Evolutionary conservation across 2,113 vertebrate species (phyloP).

Genomic region (Malurus melanocephalus): DNA sequence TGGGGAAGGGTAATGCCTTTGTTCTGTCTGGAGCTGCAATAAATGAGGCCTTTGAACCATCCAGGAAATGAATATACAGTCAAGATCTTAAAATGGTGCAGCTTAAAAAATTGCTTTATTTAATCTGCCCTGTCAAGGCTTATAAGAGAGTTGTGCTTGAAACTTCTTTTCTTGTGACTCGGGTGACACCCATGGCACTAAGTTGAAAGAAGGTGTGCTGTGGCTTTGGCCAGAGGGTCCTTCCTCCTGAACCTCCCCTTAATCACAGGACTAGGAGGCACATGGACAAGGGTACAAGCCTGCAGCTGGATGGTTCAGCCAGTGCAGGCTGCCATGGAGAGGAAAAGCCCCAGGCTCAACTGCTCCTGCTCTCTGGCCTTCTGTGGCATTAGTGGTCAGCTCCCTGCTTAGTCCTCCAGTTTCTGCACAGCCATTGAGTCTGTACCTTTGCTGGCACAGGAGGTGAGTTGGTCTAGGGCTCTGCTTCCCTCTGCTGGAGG

Average conservation of each 20-base stretch:
- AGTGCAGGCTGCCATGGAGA: background rate
- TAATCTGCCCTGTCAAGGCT: background rate
- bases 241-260: background rate
- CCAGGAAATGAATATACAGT: background rate
- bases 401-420: background rate
- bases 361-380: background rate
- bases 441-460: background rate
- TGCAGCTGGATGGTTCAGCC: background rate
- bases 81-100: background rate
- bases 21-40: background rate
- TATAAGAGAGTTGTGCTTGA: background rate
- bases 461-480: background rate
- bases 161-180: background rate
- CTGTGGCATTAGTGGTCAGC: background rate
- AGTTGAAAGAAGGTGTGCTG: background rate
- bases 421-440: background rate
- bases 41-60: background rate
- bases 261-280: background rate
- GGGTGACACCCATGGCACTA: background rate
- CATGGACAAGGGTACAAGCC: background rate
- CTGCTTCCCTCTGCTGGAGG: slow-evolving; percentile 31
- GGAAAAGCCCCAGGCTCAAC: background rate
- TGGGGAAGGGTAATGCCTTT: background rate
- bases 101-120: background rate
- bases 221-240: background rate